These are phyloP conservation scores for Cryptoprocta ferox DNA, from an alignment of 2,797 vertebrate species.

Conservation along the genomic window DNA sequence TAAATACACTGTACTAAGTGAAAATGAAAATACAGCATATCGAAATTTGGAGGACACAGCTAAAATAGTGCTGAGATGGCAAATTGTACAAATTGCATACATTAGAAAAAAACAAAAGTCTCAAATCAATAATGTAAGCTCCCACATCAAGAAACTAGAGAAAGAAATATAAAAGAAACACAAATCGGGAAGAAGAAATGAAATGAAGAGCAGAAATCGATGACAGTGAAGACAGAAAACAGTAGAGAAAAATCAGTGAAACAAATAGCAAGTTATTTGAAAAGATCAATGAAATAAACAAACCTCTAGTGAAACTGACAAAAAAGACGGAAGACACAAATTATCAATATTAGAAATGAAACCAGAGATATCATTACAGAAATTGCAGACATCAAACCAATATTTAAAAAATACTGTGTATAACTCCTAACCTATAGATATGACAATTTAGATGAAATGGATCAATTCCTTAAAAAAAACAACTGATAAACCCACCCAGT, in stretches of 20 bases:
- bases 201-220: not conserved
- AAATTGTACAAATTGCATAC: not conserved
- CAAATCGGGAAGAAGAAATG: not conserved
- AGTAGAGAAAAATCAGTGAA: not conserved
- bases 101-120: not conserved
- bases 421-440: too few species aligned
- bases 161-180: not conserved
- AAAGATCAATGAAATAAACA: not conserved
- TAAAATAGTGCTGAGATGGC: not conserved
- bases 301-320: not conserved
- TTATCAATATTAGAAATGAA: not conserved
- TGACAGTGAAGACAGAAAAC: not conserved
- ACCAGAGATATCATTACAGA: not conserved
- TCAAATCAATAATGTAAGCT: not conserved
- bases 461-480: too few species aligned
- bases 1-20: not conserved
- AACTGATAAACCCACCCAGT: too few species aligned
- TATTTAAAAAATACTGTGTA: too few species aligned
- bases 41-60: not conserved
- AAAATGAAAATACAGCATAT: not conserved
- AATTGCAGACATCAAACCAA: too few species aligned
- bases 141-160: not conserved
- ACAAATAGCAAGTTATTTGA: not conserved
- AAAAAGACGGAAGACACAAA: not conserved
- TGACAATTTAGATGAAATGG: too few species aligned